A percentile compares a stretch with the other conserved stretches of the same genome.
These are phyloP conservation scores for Trichogramma dendrolimi DNA, from an alignment of 2,888 invertebrate genomes.

Conservation along the genomic window DNA sequence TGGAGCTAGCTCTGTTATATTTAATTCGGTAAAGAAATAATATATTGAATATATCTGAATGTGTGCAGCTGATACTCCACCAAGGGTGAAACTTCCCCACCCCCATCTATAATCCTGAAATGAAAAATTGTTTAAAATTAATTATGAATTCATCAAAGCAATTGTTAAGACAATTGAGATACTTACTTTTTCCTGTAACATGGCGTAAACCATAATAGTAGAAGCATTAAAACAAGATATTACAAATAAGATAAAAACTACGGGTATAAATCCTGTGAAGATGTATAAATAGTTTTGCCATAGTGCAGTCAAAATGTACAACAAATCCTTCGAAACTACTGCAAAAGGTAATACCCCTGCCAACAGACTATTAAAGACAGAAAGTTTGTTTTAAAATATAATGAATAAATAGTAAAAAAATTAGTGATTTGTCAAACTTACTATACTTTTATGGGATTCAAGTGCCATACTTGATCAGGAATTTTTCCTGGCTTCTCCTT, in stretches of 20 bases:
- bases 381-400: conserved; percentile 8
- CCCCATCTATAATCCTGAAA: conserved; percentile 97
- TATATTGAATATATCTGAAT: conserved; percentile 92
- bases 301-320: conserved; percentile 95
- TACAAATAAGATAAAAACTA: conserved; percentile 93
- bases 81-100: conserved; percentile 96
- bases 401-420: conserved; percentile 19
- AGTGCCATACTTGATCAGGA: conserved; percentile 96
- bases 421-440: conserved; percentile 46
- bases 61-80: conserved; percentile 93
- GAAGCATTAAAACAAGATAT: conserved; percentile 96
- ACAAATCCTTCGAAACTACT: conserved; percentile 96
- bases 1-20: conserved; percentile 96
- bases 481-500: conserved; percentile 98
- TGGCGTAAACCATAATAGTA: conserved; percentile 97
- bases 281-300: conserved; percentile 99
- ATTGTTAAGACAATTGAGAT: conserved; percentile 2
- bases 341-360: conserved; percentile 97
- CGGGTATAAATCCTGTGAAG: conserved; percentile 93
- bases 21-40: conserved; percentile 93
- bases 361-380: conserved; percentile 73
- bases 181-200: conserved; percentile 94
- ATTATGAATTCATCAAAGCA: not conserved
- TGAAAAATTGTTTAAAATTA: conserved; percentile 31
- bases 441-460: conserved; percentile 84